These are phyloP conservation scores for Brachymystax lenok DNA, from an alignment of 2,797 vertebrate genomes.

Conservation along the genomic window DNA sequence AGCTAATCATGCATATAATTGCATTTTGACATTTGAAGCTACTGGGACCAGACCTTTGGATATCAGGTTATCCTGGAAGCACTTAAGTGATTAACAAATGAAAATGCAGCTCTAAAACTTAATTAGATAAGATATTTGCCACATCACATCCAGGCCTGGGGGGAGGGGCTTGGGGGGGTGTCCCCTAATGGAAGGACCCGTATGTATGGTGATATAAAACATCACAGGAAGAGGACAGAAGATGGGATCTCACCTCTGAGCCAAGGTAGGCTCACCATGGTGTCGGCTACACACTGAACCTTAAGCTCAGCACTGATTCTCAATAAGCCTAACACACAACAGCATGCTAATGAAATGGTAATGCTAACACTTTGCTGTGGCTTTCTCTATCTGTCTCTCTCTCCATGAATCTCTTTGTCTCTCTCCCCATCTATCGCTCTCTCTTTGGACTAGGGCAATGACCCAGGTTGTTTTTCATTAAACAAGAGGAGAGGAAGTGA, in stretches of 20 bases:
- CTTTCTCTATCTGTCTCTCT: neutral
- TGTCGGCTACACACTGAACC: neutral
- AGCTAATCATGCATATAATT: constrained; percentile 94
- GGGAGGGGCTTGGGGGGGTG: constrained; percentile 59
- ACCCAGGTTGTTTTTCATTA: constrained; percentile 36
- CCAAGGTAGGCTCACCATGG: constrained; percentile 3
- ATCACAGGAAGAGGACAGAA: constrained; percentile 36
- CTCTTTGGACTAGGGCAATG: constrained; percentile 22
- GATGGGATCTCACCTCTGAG: neutral
- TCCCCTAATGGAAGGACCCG: constrained; percentile 35
- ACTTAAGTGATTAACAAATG: constrained; percentile 89
- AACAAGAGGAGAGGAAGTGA: constrained; percentile 30
- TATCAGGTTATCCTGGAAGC: constrained; percentile 85
- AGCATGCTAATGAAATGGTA: neutral
- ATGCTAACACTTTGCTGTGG: neutral
- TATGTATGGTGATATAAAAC: constrained; percentile 49
- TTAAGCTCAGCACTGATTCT: neutral
- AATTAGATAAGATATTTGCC: constrained; percentile 80
- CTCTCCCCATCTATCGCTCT: neutral
- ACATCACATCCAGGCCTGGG: constrained; percentile 63
- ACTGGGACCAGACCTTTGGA: constrained; percentile 86
- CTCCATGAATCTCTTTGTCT: no score
- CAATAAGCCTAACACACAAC: neutral
- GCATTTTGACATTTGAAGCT: constrained; percentile 88
- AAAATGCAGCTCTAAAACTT: constrained; percentile 82